Conservation (phyloP, 2,888 invertebrate genomes). For the Lycophotia porphyrea region DNA sequence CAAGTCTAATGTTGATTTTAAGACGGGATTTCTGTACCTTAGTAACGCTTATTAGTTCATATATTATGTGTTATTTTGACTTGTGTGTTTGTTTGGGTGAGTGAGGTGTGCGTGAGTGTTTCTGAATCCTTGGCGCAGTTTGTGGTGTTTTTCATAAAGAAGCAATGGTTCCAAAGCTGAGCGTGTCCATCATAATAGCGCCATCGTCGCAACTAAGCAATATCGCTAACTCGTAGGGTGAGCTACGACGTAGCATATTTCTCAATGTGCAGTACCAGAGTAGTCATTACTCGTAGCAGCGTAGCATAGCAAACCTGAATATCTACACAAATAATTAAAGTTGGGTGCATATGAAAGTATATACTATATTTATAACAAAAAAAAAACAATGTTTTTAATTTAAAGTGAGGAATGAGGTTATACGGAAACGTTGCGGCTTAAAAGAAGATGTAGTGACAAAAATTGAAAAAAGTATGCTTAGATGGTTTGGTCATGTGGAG, state of each 20-base stretch:
- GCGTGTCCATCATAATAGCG: background rate
- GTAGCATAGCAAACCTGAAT: background rate
- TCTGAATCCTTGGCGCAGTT: background rate
- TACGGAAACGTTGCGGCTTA: no score
- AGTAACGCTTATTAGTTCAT: background rate
- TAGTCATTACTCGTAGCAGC: background rate
- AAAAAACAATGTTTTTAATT: no score
- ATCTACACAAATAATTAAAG: no score
- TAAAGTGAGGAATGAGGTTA: no score
- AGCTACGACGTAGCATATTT: background rate
- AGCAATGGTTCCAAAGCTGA: background rate
- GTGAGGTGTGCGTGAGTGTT: no score
- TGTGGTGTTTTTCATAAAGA: background rate
- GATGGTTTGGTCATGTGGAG: no score
- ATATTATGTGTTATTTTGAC: background rate
- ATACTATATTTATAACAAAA: no score
- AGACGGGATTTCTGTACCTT: background rate
- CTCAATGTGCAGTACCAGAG: no score
- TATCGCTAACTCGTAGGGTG: background rate
- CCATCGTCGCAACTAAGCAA: background rate
- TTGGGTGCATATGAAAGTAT: no score
- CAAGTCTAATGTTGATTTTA: constrained; percentile 10
- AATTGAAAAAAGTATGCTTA: no score
- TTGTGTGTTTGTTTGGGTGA: background rate
- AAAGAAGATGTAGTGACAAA: no score